A percentile compares a stretch with the other conserved stretches of the same genome.
phyloP scores from a whole-genome alignment of 2,888 invertebrate genomes.

The Lithodes maja region DNA sequence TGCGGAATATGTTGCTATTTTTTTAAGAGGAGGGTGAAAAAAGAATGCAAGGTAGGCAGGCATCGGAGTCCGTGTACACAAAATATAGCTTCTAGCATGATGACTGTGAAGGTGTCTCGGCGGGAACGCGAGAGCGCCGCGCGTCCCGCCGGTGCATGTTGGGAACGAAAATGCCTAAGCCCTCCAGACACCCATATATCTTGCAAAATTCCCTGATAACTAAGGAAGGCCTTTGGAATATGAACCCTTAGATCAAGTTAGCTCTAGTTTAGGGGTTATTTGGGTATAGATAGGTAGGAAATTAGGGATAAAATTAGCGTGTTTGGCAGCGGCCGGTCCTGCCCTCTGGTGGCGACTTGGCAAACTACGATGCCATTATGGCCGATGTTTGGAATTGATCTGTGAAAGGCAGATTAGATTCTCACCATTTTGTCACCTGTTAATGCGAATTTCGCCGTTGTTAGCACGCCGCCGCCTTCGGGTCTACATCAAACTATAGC shows the following conservation, averaged over 20 bases:
- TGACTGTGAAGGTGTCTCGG: constrained; percentile 48
- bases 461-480: constrained; percentile 17
- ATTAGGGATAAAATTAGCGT: constrained; percentile 19
- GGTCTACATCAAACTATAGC: constrained; percentile 29
- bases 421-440: constrained; percentile 46
- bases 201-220: background rate
- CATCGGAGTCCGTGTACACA: too few species aligned
- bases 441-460: constrained; percentile 38
- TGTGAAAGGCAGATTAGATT: constrained; percentile 62
- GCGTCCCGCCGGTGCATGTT: constrained; percentile 66
- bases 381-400: constrained; percentile 68
- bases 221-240: too few species aligned
- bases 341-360: constrained; percentile 56
- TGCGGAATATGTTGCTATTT: too few species aligned
- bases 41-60: too few species aligned
- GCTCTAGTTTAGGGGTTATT: too few species aligned
- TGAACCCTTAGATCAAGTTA: too few species aligned
- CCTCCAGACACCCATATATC: constrained; percentile 51
- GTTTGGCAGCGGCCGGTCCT: constrained; percentile 24
- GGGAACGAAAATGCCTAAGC: constrained; percentile 48
- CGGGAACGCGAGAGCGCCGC: constrained; percentile 45
- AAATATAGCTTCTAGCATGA: background rate
- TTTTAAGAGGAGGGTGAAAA: too few species aligned
- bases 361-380: constrained; percentile 65
- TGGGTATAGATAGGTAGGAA: background rate